These are phyloP conservation scores for Polypterus bichir DNA, from an alignment of 2,113 vertebrate species.

Conservation along the genomic window DNA sequence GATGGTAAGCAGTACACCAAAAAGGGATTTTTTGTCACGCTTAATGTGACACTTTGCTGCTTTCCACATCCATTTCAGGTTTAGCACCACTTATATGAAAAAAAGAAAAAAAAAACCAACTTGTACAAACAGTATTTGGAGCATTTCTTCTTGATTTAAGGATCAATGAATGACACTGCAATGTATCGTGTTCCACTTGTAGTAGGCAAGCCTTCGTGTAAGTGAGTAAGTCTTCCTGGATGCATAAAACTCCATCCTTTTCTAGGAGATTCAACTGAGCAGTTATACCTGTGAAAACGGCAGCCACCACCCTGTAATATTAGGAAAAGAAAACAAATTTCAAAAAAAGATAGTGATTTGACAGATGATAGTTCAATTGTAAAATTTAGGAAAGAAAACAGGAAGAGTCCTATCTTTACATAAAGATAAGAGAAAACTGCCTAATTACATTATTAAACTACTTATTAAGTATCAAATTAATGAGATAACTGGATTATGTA, in stretches of 20 bases:
- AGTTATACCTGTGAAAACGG: slow-evolving; percentile 91
- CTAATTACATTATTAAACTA: no score
- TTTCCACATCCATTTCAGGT: no score
- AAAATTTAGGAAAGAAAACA: no score
- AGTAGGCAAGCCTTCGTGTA: slow-evolving; percentile 93
- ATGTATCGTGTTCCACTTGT: slow-evolving; percentile 91
- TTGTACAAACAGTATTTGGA: not conserved
- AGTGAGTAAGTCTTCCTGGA: slow-evolving; percentile 86
- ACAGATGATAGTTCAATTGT: no score
- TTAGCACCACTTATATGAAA: slow-evolving; percentile 6
- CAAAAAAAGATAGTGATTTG: no score
- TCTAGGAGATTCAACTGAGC: slow-evolving; percentile 78
- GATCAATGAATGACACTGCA: slow-evolving; percentile 92
- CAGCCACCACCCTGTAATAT: slow-evolving; percentile 81
- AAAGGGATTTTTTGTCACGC: no score
- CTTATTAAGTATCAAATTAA: no score
- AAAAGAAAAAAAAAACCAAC: slow-evolving; percentile 4
- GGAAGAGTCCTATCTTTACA: no score
- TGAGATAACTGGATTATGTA: no score
- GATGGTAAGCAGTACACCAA: no score
- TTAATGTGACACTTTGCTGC: no score
- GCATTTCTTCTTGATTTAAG: slow-evolving; percentile 40
- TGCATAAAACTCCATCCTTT: slow-evolving; percentile 99
- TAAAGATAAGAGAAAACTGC: no score
- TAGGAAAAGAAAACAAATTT: slow-evolving; percentile 1